phyloP scores from a whole-genome alignment of 2,113 vertebrate species.

The Zapornia atra region DNA sequence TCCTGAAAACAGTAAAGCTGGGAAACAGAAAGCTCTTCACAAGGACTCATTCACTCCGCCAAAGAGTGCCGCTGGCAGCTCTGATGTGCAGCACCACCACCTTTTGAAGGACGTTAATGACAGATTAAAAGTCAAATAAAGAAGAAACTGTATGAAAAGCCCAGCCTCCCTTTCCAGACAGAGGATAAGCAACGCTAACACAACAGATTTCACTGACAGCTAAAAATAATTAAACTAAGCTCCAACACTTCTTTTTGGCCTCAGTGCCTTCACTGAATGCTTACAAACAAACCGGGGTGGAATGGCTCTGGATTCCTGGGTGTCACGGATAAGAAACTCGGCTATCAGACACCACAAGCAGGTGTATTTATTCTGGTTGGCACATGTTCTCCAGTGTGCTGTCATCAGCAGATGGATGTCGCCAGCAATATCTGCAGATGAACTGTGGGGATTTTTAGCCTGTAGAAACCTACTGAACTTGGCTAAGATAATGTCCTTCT shows the following conservation, averaged over 20 bases:
- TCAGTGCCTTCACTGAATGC: neutral
- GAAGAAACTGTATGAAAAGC: neutral
- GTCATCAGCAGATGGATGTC: neutral
- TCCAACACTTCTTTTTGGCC: neutral
- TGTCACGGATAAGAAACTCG: neutral
- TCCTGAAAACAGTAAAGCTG: neutral
- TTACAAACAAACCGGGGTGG: neutral
- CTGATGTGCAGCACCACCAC: neutral
- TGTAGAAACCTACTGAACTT: neutral
- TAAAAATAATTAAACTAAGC: neutral
- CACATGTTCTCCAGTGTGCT: accelerated
- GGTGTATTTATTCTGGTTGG: neutral
- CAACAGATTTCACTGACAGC: neutral
- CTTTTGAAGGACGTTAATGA: neutral
- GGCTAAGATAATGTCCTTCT: neutral
- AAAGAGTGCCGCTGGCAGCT: neutral
- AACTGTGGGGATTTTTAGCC: neutral
- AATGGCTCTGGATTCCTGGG: too few species aligned
- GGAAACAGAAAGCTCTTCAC: neutral
- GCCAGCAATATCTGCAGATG: neutral
- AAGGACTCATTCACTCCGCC: neutral
- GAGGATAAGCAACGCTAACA: accelerated
- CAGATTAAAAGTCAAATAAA: neutral
- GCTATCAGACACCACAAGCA: too few species aligned
- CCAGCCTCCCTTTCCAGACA: neutral